Evolutionary conservation across 2,797 vertebrate genomes (phyloP).

Genomic region (Takifugu rubripes): DNA sequence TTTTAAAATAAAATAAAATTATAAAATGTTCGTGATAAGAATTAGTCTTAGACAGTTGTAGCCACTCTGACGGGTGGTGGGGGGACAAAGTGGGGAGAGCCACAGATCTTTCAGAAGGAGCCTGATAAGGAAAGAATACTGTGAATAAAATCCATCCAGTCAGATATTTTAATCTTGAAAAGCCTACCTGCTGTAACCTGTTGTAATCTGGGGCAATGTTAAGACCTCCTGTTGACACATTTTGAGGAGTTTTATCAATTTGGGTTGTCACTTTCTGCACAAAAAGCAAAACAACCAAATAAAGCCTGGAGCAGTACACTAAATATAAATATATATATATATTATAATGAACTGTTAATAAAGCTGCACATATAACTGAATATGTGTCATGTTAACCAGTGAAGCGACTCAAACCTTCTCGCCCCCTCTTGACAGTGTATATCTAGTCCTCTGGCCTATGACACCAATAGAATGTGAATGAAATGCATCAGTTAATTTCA

Average conservation of each 20-base stretch:
- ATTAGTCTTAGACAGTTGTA: constrained; percentile 64
- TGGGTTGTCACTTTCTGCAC: constrained; percentile 49
- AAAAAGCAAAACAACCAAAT: not conserved
- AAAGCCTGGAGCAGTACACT: not conserved
- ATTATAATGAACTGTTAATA: not conserved
- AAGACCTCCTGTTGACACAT: constrained; percentile 36
- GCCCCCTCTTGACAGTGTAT: constrained; percentile 59
- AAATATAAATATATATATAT: not conserved
- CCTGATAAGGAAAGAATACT: constrained; percentile 37
- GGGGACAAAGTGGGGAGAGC: constrained; percentile 56
- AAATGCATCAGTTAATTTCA: not conserved
- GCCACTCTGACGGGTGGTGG: constrained; percentile 66
- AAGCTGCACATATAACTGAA: not conserved
- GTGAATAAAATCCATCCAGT: constrained; percentile 2
- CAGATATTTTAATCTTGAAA: not conserved
- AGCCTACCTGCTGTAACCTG: constrained; percentile 51
- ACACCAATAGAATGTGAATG: not conserved
- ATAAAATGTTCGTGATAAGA: not conserved
- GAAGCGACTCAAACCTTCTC: constrained; percentile 61
- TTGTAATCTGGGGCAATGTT: constrained; percentile 65
- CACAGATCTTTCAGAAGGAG: constrained; percentile 44
- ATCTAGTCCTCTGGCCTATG: constrained; percentile 51
- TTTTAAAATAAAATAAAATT: constrained; percentile 4
- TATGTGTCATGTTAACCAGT: not conserved
- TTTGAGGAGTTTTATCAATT: constrained; percentile 34